Base-by-base conservation (phyloP, 2,888 invertebrate genomes). In the Caenorhabditis macrosperma region DNA sequence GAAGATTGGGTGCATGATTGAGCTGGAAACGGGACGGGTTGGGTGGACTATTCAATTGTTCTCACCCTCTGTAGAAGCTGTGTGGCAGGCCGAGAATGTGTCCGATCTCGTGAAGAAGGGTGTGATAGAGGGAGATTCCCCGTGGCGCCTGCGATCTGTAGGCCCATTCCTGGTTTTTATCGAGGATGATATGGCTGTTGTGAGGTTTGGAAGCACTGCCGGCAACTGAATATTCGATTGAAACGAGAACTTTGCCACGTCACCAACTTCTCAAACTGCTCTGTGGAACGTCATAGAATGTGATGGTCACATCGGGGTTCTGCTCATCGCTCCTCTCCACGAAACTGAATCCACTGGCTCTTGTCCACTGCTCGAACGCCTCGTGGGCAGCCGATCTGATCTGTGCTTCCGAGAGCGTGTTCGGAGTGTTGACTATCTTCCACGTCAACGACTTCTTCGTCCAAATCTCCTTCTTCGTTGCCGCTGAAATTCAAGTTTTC, bases 1-100 rank as follows among this genome's bases (percentile, higher is more conserved):
- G 57, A 88, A 83, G 15, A 88, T 83, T 5, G 88, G 88, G 67
- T 85, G 83, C 88, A 88, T 88, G 33, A 88, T 84, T 17, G 88
- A 87, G 12, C 83, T 82, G 26, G 54, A 61, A 61, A 50, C n/a
- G n/a, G n/a, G 7, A 33, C 17, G 1, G 9, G 28, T 60, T 38
- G 2, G 9, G 4, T 6, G 44, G 44, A 44, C 3, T 1, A 44
- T 17, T n/a, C 20, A 22, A 10, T n/a, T 22, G 20, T 20, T 35
- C 35, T 48, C n/a, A 80, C 78, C 83, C 84, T 55, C 81, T 64
- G 60, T 86, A 83, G 38, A 83, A 82, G 22, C 82, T 84, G 69
- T 88, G 88, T n/a, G 82, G 71, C 24, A 88, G 69, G 7, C 88
- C 88, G 0, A 88, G 79, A 35, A 85, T 71, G 68, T 88, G 88